A percentile compares a stretch with the other conserved stretches of the same genome.
phyloP scores from a whole-genome alignment of 2,113 vertebrate species.

The Azemiops feae region DNA sequence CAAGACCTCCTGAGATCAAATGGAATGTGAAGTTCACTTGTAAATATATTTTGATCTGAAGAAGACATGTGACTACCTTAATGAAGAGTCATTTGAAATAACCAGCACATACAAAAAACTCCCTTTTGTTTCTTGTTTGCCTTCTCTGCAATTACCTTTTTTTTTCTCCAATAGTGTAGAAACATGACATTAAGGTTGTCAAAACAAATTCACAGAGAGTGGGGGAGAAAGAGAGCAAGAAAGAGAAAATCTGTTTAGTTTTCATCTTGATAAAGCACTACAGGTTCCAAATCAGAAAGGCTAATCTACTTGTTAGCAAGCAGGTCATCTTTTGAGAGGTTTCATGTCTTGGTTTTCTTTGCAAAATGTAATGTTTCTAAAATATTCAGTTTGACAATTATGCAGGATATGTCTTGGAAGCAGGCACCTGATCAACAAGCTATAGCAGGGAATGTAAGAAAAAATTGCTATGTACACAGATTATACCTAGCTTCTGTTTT shows the following conservation, averaged over 20 bases:
- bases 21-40: background rate
- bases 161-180: background rate
- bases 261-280: slow-evolving; percentile 14
- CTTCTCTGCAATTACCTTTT: background rate
- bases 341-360: slow-evolving; percentile 17
- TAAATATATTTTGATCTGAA: slow-evolving; percentile 3
- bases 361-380: slow-evolving; percentile 31
- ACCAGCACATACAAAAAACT: background rate
- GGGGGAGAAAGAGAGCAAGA: background rate
- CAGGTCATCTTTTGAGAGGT: slow-evolving; percentile 8
- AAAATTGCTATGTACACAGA: slow-evolving; percentile 28
- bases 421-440: slow-evolving; percentile 1
- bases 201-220: slow-evolving; percentile 17
- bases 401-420: slow-evolving; percentile 4
- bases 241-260: background rate
- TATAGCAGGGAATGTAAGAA: slow-evolving; percentile 19
- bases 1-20: background rate
- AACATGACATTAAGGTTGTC: background rate
- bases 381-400: background rate
- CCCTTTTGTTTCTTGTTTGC: background rate
- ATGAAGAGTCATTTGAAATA: background rate
- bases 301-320: slow-evolving; percentile 12
- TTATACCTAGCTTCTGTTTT: background rate
- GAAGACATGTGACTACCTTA: background rate
- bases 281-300: background rate